Evolutionary conservation across 2,888 invertebrate genomes (phyloP).

Genomic region (Acleris cristana): DNA sequence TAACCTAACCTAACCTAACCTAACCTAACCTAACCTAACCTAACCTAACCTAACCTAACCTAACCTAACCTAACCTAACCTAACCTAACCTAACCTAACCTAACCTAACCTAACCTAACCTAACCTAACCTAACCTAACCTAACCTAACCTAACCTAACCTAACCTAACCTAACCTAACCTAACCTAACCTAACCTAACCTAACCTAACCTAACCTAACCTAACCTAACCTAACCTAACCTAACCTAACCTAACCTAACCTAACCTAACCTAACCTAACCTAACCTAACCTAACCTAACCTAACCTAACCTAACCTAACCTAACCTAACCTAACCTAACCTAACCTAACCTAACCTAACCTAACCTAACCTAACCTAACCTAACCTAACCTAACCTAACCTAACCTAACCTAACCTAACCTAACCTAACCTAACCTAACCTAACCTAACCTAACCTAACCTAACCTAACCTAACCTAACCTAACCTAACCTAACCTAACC

Average conservation of each 20-base stretch:
- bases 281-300: conserved; percentile 5
- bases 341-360: conserved; percentile 5
- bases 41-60: conserved; percentile 18
- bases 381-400: conserved; percentile 5
- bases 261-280: conserved; percentile 5
- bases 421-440: conserved; percentile 5
- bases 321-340: conserved; percentile 5
- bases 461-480: conserved; percentile 5
- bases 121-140: conserved; percentile 18
- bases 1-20: conserved; percentile 18
- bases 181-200: conserved; percentile 18
- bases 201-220: conserved; percentile 18
- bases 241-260: conserved; percentile 7
- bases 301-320: conserved; percentile 5
- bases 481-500: conserved; percentile 5
- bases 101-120: conserved; percentile 18
- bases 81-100: conserved; percentile 18
- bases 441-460: conserved; percentile 5
- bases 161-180: conserved; percentile 18
- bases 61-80: conserved; percentile 18
- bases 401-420: conserved; percentile 5
- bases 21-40: conserved; percentile 18
- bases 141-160: conserved; percentile 18
- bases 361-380: conserved; percentile 5
- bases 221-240: conserved; percentile 17